Evolutionary conservation across 2,888 invertebrate species (phyloP), one percentile per base, ranked within the genome.

Genomic region (Scelioninae gen. 1): DNA sequence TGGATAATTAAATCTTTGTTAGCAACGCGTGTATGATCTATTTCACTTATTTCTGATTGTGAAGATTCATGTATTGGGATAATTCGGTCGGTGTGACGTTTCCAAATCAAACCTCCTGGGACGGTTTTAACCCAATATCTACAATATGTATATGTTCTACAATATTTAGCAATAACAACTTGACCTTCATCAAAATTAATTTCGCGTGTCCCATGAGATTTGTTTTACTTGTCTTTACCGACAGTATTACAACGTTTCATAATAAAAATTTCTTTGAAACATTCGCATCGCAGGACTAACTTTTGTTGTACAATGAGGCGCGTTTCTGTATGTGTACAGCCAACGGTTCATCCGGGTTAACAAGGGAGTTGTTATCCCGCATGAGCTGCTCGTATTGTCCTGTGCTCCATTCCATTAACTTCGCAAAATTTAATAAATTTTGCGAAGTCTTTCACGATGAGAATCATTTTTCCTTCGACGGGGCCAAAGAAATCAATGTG

Each of bases 401-500:
- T 51, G 15, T 49, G 56, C 10, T 34, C 29, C 10, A 83, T 55
- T 3, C 74, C 63, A 49, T 69, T 69, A 3, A 45, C 11, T 5
- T 43, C 31, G 5, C 69, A 38, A 66, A 83, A 85, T 8, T 55
- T 32, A 0, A 13, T 23, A 58, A 85, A 83, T 56, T 81, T 58
- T 16, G 15, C 16, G 0, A 78, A 68, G 16, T 87, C 86, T 4
- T 77, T 69, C 8, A 87, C 56, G 5, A 87, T 34, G 11, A 87
- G 49, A 58, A 63, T 71, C 71, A 71, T 72, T 15, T 49, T 56
- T 0, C 58, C 47, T 16, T 69, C 51, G 1, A 71, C 80, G 13
- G 81, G 85, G 5, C 83, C 83, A 4, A 75, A 55, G 63, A 85
- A 85, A 65, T 85, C 85, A 0, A 66, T 66, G 56, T 86, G 84